Conservation (phyloP, 1,140 invertebrate genomes). For the Trichonephila inaurata region DNA sequence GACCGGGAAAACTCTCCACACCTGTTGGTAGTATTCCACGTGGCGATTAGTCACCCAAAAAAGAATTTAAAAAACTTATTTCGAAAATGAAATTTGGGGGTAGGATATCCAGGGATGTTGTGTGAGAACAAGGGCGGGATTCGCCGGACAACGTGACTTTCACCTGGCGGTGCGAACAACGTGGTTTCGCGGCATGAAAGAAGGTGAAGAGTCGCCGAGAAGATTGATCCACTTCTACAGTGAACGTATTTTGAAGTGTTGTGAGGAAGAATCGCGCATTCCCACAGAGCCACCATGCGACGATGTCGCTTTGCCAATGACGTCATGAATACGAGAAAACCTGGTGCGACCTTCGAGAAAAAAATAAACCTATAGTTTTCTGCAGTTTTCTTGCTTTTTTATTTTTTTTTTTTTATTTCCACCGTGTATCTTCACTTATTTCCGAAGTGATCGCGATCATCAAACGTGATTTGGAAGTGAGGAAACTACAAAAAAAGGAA, state of each 20-base stretch:
- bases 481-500: too few relatives aligned
- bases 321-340: slow-evolving; percentile 47
- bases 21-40: not conserved
- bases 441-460: not conserved
- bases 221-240: not conserved
- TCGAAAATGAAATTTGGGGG: too few relatives aligned
- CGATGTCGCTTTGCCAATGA: slow-evolving; percentile 27
- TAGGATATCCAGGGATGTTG: too few relatives aligned
- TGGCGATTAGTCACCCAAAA: not conserved
- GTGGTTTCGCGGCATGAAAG: slow-evolving; percentile 3
- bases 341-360: slow-evolving; percentile 34
- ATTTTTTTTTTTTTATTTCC: not conserved
- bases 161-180: slow-evolving; percentile 19
- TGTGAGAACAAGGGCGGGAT: not conserved
- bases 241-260: not conserved
- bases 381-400: not conserved
- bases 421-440: not conserved
- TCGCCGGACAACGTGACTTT: not conserved
- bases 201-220: not conserved
- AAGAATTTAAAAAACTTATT: not conserved
- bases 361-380: not conserved
- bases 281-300: not conserved
- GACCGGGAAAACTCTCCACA: not conserved
- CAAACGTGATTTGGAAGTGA: too few relatives aligned
- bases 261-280: not conserved